Evolutionary conservation across 2,113 vertebrate genomes (phyloP).

Genomic region (Turnix velox): DNA sequence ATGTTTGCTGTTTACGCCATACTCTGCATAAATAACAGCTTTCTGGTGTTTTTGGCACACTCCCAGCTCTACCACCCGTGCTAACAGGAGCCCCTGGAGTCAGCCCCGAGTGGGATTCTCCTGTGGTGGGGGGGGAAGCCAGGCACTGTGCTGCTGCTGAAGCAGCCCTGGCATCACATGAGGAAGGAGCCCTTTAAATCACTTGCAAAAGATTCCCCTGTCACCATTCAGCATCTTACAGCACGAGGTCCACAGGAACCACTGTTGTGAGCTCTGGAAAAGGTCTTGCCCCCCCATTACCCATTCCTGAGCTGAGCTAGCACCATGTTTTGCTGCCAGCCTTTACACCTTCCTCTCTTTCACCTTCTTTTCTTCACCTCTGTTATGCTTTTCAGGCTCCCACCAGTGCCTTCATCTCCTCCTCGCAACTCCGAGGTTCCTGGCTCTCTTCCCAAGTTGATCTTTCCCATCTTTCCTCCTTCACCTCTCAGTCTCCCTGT

Average conservation of each 20-base stretch:
- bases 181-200: not conserved
- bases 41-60: not conserved
- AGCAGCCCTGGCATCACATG: not conserved
- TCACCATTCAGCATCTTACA: not conserved
- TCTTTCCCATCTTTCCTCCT: not conserved
- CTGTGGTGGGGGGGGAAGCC: fast-evolving
- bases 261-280: not conserved
- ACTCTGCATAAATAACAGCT: conserved; percentile 57
- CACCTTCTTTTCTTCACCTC: too few relatives aligned
- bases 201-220: not conserved
- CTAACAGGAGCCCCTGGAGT: not conserved
- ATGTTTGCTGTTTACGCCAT: conserved; percentile 41
- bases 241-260: not conserved
- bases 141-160: fast-evolving
- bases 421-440: not conserved
- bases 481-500: not conserved
- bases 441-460: not conserved
- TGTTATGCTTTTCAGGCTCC: not conserved
- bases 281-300: not conserved
- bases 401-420: not conserved
- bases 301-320: not conserved
- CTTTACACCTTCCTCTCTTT: not conserved
- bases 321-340: not conserved
- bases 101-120: not conserved
- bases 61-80: not conserved